Percentiles rank a stretch among this genome's conserved stretches.
Conservation (phyloP, 2,888 invertebrate species). For the Habrosyne pyritoides region DNA sequence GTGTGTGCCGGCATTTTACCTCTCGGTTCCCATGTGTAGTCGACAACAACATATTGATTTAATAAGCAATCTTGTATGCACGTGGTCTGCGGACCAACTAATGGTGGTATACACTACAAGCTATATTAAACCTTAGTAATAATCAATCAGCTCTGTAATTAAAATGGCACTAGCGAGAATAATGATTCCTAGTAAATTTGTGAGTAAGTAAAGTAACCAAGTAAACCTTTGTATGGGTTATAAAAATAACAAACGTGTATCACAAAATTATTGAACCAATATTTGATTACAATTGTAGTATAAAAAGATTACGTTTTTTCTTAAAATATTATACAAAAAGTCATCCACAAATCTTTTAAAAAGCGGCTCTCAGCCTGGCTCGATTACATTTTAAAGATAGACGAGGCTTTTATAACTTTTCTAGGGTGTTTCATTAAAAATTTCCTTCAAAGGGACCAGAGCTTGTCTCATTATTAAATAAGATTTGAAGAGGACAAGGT, state of each 20-base stretch:
- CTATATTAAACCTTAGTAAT: background rate
- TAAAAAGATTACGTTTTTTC: background rate
- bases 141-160: background rate
- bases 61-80: constrained; percentile 1
- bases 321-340: background rate
- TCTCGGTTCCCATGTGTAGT: background rate
- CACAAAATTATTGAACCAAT: too few species aligned
- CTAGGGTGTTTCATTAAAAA: constrained; percentile 72
- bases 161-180: background rate
- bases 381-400: constrained; percentile 70
- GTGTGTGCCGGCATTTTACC: too few species aligned
- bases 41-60: background rate
- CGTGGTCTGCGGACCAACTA: background rate
- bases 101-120: background rate
- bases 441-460: constrained; percentile 60
- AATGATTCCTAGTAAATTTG: background rate
- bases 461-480: constrained; percentile 72
- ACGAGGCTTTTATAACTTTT: constrained; percentile 64
- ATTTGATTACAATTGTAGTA: too few species aligned
- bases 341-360: constrained; percentile 46
- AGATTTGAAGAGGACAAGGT: constrained; percentile 62
- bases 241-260: background rate
- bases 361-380: constrained; percentile 47
- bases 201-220: background rate
- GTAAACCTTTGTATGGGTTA: background rate